These are phyloP conservation scores for Pipistrellus nathusii DNA, from an alignment of 2,797 vertebrate genomes.

Conservation along the genomic window DNA sequence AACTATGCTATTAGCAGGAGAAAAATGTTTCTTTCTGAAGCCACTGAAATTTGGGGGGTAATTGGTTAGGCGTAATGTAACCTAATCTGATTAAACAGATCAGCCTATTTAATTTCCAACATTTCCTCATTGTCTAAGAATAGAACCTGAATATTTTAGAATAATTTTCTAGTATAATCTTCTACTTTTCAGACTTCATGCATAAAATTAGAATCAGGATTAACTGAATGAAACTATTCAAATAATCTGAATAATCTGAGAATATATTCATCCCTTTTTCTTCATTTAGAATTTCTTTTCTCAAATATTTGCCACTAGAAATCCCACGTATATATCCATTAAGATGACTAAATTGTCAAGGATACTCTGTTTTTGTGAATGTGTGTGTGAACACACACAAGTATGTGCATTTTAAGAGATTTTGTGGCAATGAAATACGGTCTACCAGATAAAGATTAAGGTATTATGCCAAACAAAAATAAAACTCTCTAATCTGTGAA, in stretches of 20 bases:
- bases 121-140: not conserved
- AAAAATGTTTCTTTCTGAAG: not conserved
- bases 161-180: not conserved
- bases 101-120: not conserved
- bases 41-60: not conserved
- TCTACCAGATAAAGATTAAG: constrained; percentile 5
- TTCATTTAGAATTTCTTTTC: constrained; percentile 2
- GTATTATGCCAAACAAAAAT: constrained; percentile 18
- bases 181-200: not conserved
- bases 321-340: not conserved
- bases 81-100: not conserved
- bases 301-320: constrained; percentile 33
- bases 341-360: not conserved
- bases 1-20: not conserved
- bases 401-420: not conserved
- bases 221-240: not conserved
- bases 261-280: not conserved
- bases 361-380: not conserved
- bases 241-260: not conserved
- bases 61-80: not conserved
- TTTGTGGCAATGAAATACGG: not conserved
- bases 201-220: not conserved
- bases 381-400: not conserved
- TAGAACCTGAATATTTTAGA: constrained; percentile 9
- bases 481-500: constrained; percentile 2